Evolutionary conservation across 53 echinoderm and acorn worm species (phyloP), one percentile per base, ranked within the genome.

Genomic region (Echinarachnius parma): DNA sequence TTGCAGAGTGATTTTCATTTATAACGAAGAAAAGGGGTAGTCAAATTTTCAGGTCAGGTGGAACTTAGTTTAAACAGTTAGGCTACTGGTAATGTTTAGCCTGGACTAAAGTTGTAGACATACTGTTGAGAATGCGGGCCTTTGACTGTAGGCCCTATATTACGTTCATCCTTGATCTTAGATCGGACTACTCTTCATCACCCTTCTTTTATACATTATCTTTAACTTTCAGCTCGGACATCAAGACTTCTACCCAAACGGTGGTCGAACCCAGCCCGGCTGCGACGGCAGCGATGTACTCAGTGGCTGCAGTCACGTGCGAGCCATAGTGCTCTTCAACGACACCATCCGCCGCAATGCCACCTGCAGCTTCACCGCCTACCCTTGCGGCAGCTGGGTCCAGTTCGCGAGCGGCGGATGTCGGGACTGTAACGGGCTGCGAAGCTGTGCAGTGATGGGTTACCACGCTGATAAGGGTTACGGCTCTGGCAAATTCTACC

Each of bases 181-280:
- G n/a, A n/a, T n/a, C n/a, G n/a, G n/a, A n/a, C n/a, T n/a, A n/a
- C n/a, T n/a, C n/a, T n/a, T n/a, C n/a, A n/a, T n/a, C n/a, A n/a
- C n/a, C n/a, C n/a, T n/a, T n/a, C n/a, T n/a, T n/a, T n/a, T n/a
- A n/a, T n/a, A n/a, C n/a, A n/a, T n/a, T n/a, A n/a, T n/a, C 20
- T 84, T 84, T 1, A 81, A 89, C 45, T 63, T 85, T 47, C 44
- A 89, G 86, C 32, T 86, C 21, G 91, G 86, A 14, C 82, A 91
- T 45, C 53, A 81, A 42, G 67, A 91, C 44, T 91, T 91, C 60
- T 91, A 83, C 72, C 91, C 91, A 21, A 91, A 91, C 30, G 91
- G 86, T 13, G 91, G 68, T 1, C 78, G 60, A 20, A 44, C 42
- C 20, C 90, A 90, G 22, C 90, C 90, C 15, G 90, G 90, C 9